Evolutionary conservation across 2,797 vertebrate species (phyloP).

Genomic region (Onychomys torridus): DNA sequence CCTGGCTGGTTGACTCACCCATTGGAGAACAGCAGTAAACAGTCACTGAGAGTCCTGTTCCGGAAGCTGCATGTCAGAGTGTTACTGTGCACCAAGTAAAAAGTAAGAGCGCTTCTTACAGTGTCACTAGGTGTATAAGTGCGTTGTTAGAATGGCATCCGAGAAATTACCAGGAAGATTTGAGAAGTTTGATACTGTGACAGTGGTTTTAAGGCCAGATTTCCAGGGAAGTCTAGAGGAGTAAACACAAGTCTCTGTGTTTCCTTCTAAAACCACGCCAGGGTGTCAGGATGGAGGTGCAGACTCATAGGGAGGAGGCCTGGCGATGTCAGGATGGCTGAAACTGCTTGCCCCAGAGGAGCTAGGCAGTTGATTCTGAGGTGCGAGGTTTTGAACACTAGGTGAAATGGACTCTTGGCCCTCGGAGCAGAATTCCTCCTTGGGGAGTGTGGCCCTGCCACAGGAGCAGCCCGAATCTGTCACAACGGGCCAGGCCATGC

Average conservation of each 20-base stretch:
- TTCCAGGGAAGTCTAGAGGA: neutral
- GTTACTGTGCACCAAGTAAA: neutral
- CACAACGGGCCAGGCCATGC: neutral
- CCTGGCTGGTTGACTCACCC: neutral
- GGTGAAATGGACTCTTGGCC: neutral
- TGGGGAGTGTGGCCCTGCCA: accelerated
- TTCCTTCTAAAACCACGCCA: neutral
- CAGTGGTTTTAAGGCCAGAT: neutral
- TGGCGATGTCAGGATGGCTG: neutral
- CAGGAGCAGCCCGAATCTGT: accelerated
- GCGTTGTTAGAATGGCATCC: neutral
- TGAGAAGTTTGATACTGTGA: neutral
- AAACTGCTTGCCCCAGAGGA: neutral
- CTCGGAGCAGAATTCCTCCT: neutral
- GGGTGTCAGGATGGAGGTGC: neutral
- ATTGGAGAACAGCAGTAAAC: neutral
- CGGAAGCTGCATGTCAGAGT: neutral
- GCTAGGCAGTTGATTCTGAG: neutral
- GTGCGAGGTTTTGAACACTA: too few species aligned
- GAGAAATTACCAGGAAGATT: neutral
- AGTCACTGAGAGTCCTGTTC: neutral
- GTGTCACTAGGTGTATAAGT: neutral
- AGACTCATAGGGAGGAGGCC: neutral
- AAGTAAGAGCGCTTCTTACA: neutral
- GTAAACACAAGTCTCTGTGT: neutral